A percentile compares a stretch with the other conserved stretches of the same genome.
Evolutionary conservation across 2,888 invertebrate genomes (phyloP).

Genomic region (Eugnorisma glareosa): DNA sequence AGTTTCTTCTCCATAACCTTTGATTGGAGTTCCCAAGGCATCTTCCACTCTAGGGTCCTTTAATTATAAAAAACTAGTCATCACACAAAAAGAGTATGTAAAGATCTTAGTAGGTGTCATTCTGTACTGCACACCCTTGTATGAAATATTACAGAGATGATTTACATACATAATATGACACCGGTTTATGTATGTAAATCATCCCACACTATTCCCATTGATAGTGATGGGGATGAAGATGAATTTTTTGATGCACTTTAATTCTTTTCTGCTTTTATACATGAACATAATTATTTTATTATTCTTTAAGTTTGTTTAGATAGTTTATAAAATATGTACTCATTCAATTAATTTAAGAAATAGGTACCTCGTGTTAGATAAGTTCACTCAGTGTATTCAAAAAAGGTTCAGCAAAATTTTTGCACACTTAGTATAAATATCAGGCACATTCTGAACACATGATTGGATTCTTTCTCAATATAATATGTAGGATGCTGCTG

Average conservation of each 20-base stretch:
- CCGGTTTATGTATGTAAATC: too few relatives aligned
- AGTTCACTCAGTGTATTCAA: background rate
- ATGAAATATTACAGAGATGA: background rate
- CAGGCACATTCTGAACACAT: background rate
- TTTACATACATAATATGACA: background rate
- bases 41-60: slow-evolving; percentile 94
- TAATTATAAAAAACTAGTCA: slow-evolving; percentile 56
- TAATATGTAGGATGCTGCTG: background rate
- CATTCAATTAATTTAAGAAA: background rate
- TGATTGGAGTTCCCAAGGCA: slow-evolving; percentile 97
- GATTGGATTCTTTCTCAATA: background rate
- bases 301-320: too few relatives aligned
- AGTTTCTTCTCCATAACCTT: slow-evolving; percentile 96
- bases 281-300: too few relatives aligned
- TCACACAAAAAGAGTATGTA: background rate
- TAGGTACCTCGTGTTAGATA: background rate
- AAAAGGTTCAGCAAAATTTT: background rate
- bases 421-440: background rate
- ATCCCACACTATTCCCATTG: too few relatives aligned
- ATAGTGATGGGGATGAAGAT: too few relatives aligned
- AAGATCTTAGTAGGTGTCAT: background rate
- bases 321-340: too few relatives aligned
- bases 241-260: too few relatives aligned
- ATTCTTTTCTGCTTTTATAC: too few relatives aligned
- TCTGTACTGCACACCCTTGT: background rate